Conservation (phyloP, 2,113 vertebrate genomes). For the Macaca mulatta region DNA sequence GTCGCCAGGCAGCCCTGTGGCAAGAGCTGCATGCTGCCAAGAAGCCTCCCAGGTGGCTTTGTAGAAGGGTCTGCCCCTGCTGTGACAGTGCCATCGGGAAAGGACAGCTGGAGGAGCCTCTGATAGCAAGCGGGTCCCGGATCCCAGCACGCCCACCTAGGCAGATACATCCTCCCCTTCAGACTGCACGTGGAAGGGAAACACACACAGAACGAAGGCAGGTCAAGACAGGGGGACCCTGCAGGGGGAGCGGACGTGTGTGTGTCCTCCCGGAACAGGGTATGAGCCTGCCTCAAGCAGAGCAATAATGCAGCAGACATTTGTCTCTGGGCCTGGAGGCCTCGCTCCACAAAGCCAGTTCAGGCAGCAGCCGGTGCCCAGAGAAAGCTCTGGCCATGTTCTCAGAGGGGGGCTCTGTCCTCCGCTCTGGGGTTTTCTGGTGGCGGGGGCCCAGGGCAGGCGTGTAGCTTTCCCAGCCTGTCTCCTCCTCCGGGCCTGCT, state of each 20-base stretch:
- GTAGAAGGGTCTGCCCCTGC: not conserved
- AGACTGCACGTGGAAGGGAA: not conserved
- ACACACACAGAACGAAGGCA: not conserved
- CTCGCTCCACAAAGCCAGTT: not conserved
- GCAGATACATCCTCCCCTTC: not conserved
- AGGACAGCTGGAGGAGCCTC: not conserved
- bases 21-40: not conserved
- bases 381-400: not conserved
- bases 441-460: not conserved
- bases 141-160: not conserved
- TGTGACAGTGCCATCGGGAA: not conserved
- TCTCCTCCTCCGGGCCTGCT: not conserved
- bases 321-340: not conserved
- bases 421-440: no score
- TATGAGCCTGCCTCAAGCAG: not conserved
- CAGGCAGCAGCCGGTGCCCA: not conserved
- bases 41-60: not conserved
- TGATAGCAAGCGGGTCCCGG: rapidly evolving
- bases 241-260: not conserved
- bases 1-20: not conserved
- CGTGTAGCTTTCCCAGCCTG: not conserved
- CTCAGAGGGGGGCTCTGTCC: no score
- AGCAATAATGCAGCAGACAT: rapidly evolving
- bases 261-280: not conserved
- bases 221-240: not conserved